Evolutionary conservation across 2,797 vertebrate genomes (phyloP), one percentile per base, ranked within the genome.

Genomic region (Lates japonicus): DNA sequence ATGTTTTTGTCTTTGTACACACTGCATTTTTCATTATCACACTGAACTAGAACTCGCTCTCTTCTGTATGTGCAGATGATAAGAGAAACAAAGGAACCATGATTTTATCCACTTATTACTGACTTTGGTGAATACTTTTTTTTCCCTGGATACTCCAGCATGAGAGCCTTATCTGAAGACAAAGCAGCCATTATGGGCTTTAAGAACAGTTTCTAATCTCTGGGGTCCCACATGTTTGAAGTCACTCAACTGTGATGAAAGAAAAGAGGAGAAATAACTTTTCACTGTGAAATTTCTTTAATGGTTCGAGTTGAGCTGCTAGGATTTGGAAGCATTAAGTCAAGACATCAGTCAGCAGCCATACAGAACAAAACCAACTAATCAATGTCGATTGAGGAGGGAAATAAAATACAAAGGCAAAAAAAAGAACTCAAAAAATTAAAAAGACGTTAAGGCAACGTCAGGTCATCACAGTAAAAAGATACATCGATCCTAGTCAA

Each of bases 261-360:
- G n/a, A 79, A 12, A 16, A 66, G 33, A 70, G 5, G 5, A 42
- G 46, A 51, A 65, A 1, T 14, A 5, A 20, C 19, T 7, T 58
- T 4, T 55, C 75, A 86, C 82, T 66, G 89, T 94, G 91, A 95
- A 95, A 94, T 90, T 91, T 92, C 88, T 93, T 96, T 96, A 95
- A 95, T 95, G 92, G 92, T 95, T 95, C 93, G n/a, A 93, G 87
- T 94, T 95, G 92, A n/a, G n/a, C n/a, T n/a, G n/a, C n/a, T 92
- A 94, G 92, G 91, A 91, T 95, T 96, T 94, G 95, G 94, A 96
- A 95, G 95, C 94, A 95, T 95, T 94, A 91, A 93, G 90, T 94
- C 88, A 92, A 94, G 86, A 95, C 90, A 93, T 92, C n/a, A 86
- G 89, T 93, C 91, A 93, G 94, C 93, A 94, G 90, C 93, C 93